Conservation (phyloP, 2,797 vertebrate species). For the Cyclura pinguis region DNA sequence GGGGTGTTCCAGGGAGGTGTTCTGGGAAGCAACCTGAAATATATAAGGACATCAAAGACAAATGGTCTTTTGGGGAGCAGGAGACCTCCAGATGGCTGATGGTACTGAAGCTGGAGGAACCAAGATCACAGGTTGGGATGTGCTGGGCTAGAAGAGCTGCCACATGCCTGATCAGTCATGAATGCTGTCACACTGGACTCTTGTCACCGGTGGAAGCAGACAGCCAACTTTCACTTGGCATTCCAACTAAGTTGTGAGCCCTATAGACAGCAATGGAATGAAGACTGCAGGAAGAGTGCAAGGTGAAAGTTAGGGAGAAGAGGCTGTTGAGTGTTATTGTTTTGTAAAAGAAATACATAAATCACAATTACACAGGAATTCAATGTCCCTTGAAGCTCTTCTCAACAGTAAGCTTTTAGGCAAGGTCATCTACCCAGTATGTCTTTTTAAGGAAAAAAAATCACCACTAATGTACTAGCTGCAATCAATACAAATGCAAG, state of each 20-base stretch:
- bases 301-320: neutral
- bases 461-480: neutral
- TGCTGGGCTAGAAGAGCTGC: neutral
- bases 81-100: neutral
- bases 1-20: no score
- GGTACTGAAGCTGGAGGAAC: neutral
- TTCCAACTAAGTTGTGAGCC: neutral
- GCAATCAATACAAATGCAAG: neutral
- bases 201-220: neutral
- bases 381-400: neutral
- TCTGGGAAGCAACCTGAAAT: neutral
- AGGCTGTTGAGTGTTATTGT: rapidly evolving
- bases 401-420: neutral
- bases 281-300: neutral
- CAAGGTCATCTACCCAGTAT: neutral
- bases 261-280: neutral
- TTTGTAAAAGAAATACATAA: neutral
- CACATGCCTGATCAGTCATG: neutral
- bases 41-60: neutral
- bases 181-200: no score
- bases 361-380: neutral
- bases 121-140: neutral
- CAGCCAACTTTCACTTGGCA: neutral
- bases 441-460: neutral
- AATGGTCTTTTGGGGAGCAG: neutral